Evolutionary conservation across 2,888 invertebrate genomes (phyloP), one percentile per base, ranked within the genome.

Genomic region (Drepanosiphum platanoidis): DNA sequence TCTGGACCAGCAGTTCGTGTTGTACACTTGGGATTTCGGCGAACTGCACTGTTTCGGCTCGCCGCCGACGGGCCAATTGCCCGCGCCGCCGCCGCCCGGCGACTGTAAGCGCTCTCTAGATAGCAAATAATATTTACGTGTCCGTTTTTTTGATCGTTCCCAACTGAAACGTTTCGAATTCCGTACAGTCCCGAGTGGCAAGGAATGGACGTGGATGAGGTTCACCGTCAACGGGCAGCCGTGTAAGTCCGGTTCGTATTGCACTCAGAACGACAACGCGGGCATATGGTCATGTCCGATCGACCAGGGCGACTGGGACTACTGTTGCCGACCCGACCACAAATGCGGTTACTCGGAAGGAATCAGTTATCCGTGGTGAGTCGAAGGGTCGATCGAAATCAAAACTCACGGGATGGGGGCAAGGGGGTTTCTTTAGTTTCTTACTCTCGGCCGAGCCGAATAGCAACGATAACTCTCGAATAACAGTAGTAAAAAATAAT

Each of bases 211-310:
- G 0, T 95, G 94, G 93, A 92, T 92, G 52, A 93, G 94, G 87
- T 95, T 94, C 90, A 94, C 96, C 0, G 96, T 96, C 2, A 94
- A 94, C 22, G 96, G 96, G 36, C 94, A 93, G 89, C 95, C 95
- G 0, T 96, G 96, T 87, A 92, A 93, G 58, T 89, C 92, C 7
- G 95, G 94, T 1, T 93, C 93, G 0, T 90, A 91, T 0, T 96
- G 96, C 88, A 92, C 93, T 39, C 93, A 94, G 89, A 95, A 96
- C 89, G 90, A 92, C 7, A 91, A 95, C 18, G 94, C 93, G 0
- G 95, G 95, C 0, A 95, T 96, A 88, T 96, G 95, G 93, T 94
- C 94, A 27, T 96, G 96, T 88, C 95, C 96, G 88, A 92, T 94
- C 0, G 95, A 95, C 87, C 93, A 93, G 0, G 91, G 92, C 0